These are phyloP conservation scores for Coecobrya sp. DNA, from an alignment of 2,888 invertebrate genomes.

Conservation along the genomic window DNA sequence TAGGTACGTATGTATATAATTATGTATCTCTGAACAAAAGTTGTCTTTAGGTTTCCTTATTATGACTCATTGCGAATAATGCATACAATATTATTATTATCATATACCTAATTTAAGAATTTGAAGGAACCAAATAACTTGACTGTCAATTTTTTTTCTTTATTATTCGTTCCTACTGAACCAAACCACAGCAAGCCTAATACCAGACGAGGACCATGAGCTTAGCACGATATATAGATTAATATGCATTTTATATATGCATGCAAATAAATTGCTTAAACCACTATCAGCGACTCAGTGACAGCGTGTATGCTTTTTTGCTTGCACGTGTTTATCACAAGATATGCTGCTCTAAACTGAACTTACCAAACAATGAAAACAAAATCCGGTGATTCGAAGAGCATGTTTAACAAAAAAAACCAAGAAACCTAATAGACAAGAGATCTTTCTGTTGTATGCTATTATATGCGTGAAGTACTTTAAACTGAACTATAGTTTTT, in stretches of 20 bases:
- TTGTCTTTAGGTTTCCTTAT: too few relatives aligned
- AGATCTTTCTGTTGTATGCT: neutral
- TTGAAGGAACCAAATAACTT: too few relatives aligned
- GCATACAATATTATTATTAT: too few relatives aligned
- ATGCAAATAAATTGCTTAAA: neutral
- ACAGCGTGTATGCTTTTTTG: neutral
- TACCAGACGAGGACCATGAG: too few relatives aligned
- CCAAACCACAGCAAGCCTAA: too few relatives aligned
- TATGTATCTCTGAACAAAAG: too few relatives aligned
- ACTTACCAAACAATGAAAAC: neutral
- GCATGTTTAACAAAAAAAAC: neutral
- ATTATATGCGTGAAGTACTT: neutral
- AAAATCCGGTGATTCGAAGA: neutral
- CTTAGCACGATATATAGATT: too few relatives aligned
- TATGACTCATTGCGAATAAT: too few relatives aligned
- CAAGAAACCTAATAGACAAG: neutral
- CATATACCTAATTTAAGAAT: too few relatives aligned
- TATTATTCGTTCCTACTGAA: too few relatives aligned
- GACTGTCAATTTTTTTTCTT: too few relatives aligned
- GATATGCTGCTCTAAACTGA: neutral
- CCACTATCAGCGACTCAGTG: neutral
- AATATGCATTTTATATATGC: neutral
- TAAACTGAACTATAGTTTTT: neutral
- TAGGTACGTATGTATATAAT: too few relatives aligned
- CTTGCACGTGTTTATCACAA: constrained; percentile 39